Conservation (phyloP, 2,113 vertebrate species). For the Bos javanicus region DNA sequence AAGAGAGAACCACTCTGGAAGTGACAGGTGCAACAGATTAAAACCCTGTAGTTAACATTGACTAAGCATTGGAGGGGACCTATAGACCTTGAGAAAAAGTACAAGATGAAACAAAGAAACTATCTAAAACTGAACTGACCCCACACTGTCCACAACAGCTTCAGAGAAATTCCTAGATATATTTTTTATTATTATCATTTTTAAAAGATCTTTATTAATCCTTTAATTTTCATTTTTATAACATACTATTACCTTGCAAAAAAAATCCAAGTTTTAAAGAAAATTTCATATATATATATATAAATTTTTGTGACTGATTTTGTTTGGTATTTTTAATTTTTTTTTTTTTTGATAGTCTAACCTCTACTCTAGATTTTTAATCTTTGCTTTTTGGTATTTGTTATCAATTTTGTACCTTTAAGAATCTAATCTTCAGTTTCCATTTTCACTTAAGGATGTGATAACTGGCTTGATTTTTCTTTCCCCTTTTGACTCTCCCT, state of each 20-base stretch:
- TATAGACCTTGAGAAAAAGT: not conserved
- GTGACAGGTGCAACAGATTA: not conserved
- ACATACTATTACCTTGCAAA: not conserved
- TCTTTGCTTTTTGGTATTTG: not conserved
- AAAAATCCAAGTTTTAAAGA: not conserved
- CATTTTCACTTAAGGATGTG: not conserved
- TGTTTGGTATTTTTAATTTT: not conserved
- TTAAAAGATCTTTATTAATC: not conserved
- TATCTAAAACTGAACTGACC: not conserved
- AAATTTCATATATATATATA: not conserved
- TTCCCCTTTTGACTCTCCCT: not conserved
- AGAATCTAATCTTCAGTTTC: not conserved
- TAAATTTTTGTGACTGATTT: not conserved
- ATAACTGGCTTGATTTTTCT: not conserved
- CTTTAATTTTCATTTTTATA: not conserved
- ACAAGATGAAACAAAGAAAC: not conserved
- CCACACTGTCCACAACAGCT: not conserved
- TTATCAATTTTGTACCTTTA: not conserved
- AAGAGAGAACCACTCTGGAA: not conserved
- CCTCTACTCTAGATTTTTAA: not conserved
- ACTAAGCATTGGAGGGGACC: not conserved
- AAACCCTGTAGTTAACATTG: not conserved
- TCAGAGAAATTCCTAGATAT: not conserved
- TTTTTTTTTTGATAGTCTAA: not conserved
- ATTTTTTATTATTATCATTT: not conserved